A percentile compares a stretch with the other conserved stretches of the same genome.
Evolutionary conservation across 2,888 invertebrate genomes (phyloP).

Genomic region (Marasmarcha lunaedactyla): DNA sequence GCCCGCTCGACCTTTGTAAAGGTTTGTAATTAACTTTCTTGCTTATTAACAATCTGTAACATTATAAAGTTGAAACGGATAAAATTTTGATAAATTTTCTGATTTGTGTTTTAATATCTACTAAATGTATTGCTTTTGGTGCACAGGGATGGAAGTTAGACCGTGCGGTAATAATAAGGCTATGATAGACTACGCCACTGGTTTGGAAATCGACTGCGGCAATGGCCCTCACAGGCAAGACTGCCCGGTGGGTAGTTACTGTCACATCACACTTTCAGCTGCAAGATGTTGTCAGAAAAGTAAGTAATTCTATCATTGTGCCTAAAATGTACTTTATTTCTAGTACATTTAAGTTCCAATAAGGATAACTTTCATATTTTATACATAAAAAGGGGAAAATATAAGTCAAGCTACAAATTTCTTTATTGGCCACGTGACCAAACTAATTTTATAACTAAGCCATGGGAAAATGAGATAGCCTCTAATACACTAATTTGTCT

Average conservation of each 20-base stretch:
- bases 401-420: too few species aligned
- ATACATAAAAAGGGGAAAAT: too few species aligned
- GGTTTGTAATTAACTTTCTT: constrained; percentile 41
- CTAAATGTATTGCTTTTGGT: too few species aligned
- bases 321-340: too few species aligned
- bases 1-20: constrained; percentile 88
- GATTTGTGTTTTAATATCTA: not conserved
- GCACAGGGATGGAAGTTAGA: constrained; percentile 84
- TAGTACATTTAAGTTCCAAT: too few species aligned
- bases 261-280: constrained; percentile 85
- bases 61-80: too few species aligned
- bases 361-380: too few species aligned
- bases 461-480: too few species aligned
- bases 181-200: constrained; percentile 76
- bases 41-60: constrained; percentile 19
- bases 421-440: too few species aligned
- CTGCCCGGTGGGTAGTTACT: constrained; percentile 88
- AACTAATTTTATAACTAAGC: too few species aligned
- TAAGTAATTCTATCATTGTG: constrained; percentile 35
- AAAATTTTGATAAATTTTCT: too few species aligned
- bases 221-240: constrained; percentile 82
- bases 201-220: constrained; percentile 85
- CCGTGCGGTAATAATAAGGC: constrained; percentile 87
- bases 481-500: too few species aligned
- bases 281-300: constrained; percentile 90